These are phyloP conservation scores for Drosophila sucinea DNA, from an alignment of 1,140 invertebrate species.

Conservation along the genomic window DNA sequence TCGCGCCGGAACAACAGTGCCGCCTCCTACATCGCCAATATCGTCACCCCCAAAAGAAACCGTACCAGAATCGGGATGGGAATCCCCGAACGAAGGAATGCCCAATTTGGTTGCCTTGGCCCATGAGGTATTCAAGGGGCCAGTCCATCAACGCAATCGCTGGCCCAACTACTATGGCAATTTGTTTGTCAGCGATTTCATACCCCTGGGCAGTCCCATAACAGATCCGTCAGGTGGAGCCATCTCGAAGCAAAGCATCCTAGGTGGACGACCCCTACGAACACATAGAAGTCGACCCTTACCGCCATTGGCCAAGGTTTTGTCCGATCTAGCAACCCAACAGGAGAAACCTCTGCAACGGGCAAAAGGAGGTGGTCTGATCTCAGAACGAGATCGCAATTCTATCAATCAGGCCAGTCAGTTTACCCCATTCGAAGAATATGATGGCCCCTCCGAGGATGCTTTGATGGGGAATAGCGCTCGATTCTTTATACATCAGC, in stretches of 20 bases:
- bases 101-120: constrained; percentile 31
- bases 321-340: constrained; percentile 14
- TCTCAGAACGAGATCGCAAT: background rate
- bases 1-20: background rate
- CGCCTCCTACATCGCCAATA: constrained; percentile 14
- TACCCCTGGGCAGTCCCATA: constrained; percentile 50
- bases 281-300: constrained; percentile 34
- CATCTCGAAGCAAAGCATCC: constrained; percentile 47
- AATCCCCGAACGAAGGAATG: constrained; percentile 30
- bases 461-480: constrained; percentile 44
- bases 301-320: constrained; percentile 47
- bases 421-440: constrained; percentile 52
- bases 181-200: constrained; percentile 43
- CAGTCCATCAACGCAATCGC: constrained; percentile 16
- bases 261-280: background rate
- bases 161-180: constrained; percentile 24
- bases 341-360: background rate
- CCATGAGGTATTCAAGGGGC: constrained; percentile 37
- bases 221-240: constrained; percentile 51
- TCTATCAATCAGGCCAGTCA: constrained; percentile 35
- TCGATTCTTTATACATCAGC: constrained; percentile 27
- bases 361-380: constrained; percentile 37
- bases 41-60: background rate
- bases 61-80: constrained; percentile 20
- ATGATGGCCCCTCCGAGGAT: constrained; percentile 67